Conservation (phyloP, 2,888 invertebrate genomes). For the Nebria salina region DNA sequence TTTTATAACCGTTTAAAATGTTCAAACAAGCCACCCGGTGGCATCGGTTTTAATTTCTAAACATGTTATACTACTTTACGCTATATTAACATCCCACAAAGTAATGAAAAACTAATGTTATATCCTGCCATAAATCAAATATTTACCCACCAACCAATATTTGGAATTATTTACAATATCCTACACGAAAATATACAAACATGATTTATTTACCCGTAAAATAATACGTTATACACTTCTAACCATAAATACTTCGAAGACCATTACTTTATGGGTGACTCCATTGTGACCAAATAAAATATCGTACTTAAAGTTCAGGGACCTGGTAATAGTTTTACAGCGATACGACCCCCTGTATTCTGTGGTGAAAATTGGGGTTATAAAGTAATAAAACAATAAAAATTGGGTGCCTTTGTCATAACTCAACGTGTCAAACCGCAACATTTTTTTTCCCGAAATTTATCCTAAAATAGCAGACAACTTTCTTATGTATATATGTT, state of each 20-base stretch:
- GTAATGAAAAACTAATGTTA: background rate
- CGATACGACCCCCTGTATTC: background rate
- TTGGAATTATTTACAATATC: background rate
- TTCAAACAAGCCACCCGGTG: background rate
- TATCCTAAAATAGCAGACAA: background rate
- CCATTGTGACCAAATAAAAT: background rate
- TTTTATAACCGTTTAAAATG: background rate
- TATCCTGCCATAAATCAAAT: background rate
- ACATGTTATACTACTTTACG: background rate
- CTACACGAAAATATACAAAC: background rate
- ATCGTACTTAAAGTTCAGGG: background rate
- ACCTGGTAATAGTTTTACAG: background rate
- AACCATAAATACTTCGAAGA: background rate
- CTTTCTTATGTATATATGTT: too few species aligned
- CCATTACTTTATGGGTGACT: background rate
- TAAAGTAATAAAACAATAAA: conserved; percentile 1
- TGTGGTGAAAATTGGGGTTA: background rate
- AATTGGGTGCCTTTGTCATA: background rate
- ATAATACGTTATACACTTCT: background rate
- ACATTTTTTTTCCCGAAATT: background rate
- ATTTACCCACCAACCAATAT: background rate
- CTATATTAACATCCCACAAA: background rate
- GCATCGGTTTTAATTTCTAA: background rate
- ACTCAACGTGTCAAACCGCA: background rate
- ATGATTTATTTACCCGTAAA: background rate